Evolutionary conservation across 1,140 invertebrate species (phyloP), one percentile per base, ranked within the genome.

Genomic region (Diuraphis noxia): DNA sequence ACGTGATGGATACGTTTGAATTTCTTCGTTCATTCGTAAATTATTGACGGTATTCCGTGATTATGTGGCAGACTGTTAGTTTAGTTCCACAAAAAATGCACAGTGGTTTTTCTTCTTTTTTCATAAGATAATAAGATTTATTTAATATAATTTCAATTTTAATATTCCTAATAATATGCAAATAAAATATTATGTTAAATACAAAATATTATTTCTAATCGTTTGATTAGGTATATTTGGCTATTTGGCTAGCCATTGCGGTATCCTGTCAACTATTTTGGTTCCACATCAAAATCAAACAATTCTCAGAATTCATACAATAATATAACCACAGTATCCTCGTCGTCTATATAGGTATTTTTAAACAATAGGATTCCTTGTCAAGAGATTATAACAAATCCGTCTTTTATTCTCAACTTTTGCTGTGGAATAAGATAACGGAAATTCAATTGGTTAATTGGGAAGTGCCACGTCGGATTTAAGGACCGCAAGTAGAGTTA

Each of bases 341-440:
- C 34, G 56, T 72, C 30, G 34, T 21, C n/a, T 72, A 63, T 63
- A n/a, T n/a, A 34, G 56, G 30, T 72, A 17, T 72, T 72, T 85
- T 86, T 49, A 49, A 86, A 86, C 43, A 86, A 86, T 84, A 46
- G 82, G 40, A 84, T 43, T 30, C 30, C n/a, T 7, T 30, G 21
- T 9, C 0, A 3, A 52, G 8, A 46, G 43, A 86, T 49, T 34
- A 86, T 23, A 30, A 21, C 3, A 46, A 87, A 40, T 88, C 23
- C 10, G 52, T 88, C 86, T 88, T 87, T 88, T 88, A 88, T 88
- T 56, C 38, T 25, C 10, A 30, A 63, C 49, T 38, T 88, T 88
- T 36, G 86, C 86, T 88, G 86, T 38, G 86, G 23, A 63, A 63
- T 38, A n/a, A 63, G 86, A 88, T 88, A 88, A 88, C 49, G 1